Evolutionary conservation across 1,140 invertebrate genomes (phyloP), one percentile per base, ranked within the genome.

Genomic region (Augochlora pura): DNA sequence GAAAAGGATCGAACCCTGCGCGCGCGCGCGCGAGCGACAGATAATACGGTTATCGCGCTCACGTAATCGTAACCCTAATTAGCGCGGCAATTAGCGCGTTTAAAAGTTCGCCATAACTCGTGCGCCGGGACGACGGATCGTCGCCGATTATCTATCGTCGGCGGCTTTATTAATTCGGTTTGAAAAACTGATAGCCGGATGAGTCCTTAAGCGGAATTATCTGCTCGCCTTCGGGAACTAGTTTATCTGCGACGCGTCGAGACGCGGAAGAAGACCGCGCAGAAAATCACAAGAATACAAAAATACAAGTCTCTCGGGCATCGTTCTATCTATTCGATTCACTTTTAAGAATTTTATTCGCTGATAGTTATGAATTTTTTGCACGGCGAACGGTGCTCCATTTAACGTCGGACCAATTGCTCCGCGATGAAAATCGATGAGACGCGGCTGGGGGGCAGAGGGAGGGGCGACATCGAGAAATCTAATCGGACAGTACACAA

Each of bases 61-160:
- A 52, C 63, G 54, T 57, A 38, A 68, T 63, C 77, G 73, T 83
- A 64, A 46, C 67, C 70, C 78, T 81, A 85, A 85, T 85, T 85
- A 84, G 78, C 63, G 78, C 25, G 74, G 69, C 54, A 84, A 85
- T 85, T 85, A 85, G 73, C 68, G n/a, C 52, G 59, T 80, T 72
- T 63, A 72, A 79, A 64, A 73, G 70, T 72, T 59, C n/a, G 18
- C 12, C 63, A 14, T 67, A 42, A 73, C 49, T 62, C 39, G 32
- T 21, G 27, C 52, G 16, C 27, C 65, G 21, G 64, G 62, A n/a
- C n/a, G 62, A 32, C 78, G 69, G 64, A 68, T 66, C 66, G 39
- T 49, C 54, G 59, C 68, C 59, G 18, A 71, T 42, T 81, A 54
- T 49, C 38, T 65, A 25, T n/a, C 39, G 62, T 16, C 25, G 38